Evolutionary conservation across 2,888 invertebrate genomes (phyloP), one percentile per base, ranked within the genome.

Genomic region (Drosophila maculinotata): DNA sequence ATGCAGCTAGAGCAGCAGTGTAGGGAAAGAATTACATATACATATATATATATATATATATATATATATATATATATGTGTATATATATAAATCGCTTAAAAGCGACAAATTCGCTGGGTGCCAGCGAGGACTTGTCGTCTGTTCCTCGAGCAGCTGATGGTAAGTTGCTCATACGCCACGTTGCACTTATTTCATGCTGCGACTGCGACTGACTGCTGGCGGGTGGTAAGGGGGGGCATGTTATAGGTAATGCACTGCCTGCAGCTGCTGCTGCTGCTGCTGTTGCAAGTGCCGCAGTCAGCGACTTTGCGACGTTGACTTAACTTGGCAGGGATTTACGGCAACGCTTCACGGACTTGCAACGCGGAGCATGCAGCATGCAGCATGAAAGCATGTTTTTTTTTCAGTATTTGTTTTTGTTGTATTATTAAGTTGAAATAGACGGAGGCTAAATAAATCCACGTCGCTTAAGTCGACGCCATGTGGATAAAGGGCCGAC

Each of bases 161-260:
- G 48, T 62, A 79, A 84, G 87, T 88, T 88, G 83, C 88, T 85
- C 87, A 89, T 87, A 89, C 89, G 90, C 87, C 86, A 79, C 84
- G 90, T 78, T 90, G 88, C 89, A 89, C 90, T 87, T 85, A 78
- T 79, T 87, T 81, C 84, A 71, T 80, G 78, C 79, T 56, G 54
- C 28, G 59, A 52, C 52, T 44, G 65, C 36, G 33, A 30, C 53
- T 42, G 58, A 49, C 41, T 45, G 28, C 33, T 25, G 38, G 14
- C 23, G 23, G 41, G 14, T 8, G 23, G 26, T 5, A 9, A 31
- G 20, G 4, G 15, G 9, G 3, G n/a, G 20, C n/a, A n/a, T 60
- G 57, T 47, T 58, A 36, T 64, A 58, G 64, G 83, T 85, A 85
- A 82, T 82, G 73, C 82, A 79, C 79, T 85, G 62, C 62, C 63